Evolutionary conservation across 2,888 invertebrate genomes (phyloP), one percentile per base, ranked within the genome.

Genomic region (Noctua comes): DNA sequence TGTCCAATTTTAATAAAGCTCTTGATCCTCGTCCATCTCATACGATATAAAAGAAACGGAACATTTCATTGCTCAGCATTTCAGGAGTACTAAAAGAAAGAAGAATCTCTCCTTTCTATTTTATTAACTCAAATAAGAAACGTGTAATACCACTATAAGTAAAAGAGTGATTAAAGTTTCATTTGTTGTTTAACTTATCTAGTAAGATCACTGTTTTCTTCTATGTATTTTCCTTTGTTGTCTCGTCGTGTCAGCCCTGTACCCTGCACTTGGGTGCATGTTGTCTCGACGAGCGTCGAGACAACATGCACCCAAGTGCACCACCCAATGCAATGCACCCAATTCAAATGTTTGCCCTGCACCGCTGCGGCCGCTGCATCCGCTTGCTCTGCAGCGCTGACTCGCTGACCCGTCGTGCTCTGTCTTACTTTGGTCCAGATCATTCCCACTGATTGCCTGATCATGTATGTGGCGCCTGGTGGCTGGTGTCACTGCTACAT

Each of bases 261-360:
- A 8, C 10, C 16, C 43, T 51, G 70, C 40, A 27, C 66, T 59
- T 6, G 36, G 21, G 24, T 46, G 51, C 64, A 75, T 68, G 82
- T 82, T 51, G 68, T 62, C 62, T 70, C 70, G 71, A 57, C 68
- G 65, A 64, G 71, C 76, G 71, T 78, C n/a, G n/a, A n/a, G n/a
- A n/a, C n/a, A n/a, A n/a, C n/a, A n/a, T n/a, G n/a, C n/a, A n/a
- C n/a, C n/a, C n/a, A n/a, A n/a, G n/a, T n/a, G n/a, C n/a, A n/a
- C n/a, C n/a, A n/a, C n/a, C n/a, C n/a, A n/a, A n/a, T n/a, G n/a
- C n/a, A n/a, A n/a, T n/a, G n/a, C n/a, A n/a, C n/a, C n/a, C n/a
- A n/a, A 79, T 84, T 80, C 79, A 81, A 86, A 85, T 88, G 82
- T 88, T 88, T 79, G 69, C 76, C n/a, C 74, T 76, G 69, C 27